Percentiles rank a stretch among this genome's conserved stretches.
Evolutionary conservation across 2,888 invertebrate genomes (phyloP).

Genomic region (Agelastica alni): DNA sequence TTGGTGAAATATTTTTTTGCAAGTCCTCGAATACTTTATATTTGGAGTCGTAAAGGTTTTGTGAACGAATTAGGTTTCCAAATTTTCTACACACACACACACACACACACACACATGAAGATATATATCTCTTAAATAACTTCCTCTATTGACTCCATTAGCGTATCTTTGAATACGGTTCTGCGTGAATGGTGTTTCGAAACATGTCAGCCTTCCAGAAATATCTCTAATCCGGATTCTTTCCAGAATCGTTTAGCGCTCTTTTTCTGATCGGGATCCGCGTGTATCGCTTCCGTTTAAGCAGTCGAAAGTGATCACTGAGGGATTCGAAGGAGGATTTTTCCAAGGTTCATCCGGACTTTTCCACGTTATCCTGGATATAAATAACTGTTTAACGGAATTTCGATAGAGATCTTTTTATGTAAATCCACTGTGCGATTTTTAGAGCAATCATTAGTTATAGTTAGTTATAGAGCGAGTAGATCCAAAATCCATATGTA

Average conservation of each 20-base stretch:
- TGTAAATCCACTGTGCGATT: not conserved
- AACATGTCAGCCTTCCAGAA: not conserved
- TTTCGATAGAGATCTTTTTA: not conserved
- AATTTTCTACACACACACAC: too few species aligned
- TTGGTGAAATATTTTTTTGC: too few species aligned
- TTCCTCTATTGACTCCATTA: not conserved
- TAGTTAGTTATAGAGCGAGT: too few species aligned
- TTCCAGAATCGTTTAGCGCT: not conserved
- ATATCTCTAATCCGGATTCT: not conserved
- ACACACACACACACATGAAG: too few species aligned
- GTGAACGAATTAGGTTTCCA: too few species aligned
- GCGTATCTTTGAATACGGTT: not conserved
- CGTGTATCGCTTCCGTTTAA: constrained; percentile 51
- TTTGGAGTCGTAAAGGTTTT: too few species aligned
- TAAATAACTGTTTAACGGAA: not conserved
- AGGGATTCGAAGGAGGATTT: constrained; percentile 1
- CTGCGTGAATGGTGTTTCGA: not conserved
- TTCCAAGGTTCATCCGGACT: not conserved
- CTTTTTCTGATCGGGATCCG: constrained; percentile 12
- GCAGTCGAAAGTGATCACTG: constrained; percentile 41
- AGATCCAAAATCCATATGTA: too few species aligned
- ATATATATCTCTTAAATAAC: not conserved
- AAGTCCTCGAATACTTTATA: too few species aligned
- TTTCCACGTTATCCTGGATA: not conserved
- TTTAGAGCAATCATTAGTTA: too few species aligned